Conservation (phyloP, 2,797 vertebrate genomes). For the Gymnoscopelus braueri region DNA sequence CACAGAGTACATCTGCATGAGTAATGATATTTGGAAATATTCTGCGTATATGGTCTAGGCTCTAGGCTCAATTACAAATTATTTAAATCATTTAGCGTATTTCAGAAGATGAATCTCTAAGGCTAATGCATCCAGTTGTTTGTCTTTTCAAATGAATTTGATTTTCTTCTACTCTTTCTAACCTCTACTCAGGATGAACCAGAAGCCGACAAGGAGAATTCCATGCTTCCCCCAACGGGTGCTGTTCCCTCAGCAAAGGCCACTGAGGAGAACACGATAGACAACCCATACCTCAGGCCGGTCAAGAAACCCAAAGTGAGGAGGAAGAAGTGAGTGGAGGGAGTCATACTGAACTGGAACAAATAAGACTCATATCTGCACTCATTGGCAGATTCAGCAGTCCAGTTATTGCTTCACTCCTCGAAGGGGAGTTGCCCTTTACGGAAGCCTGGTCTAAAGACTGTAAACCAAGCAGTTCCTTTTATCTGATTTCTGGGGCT, state of each 20-base stretch:
- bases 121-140: neutral
- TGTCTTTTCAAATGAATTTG: neutral
- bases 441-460: neutral
- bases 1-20: too few species aligned
- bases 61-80: too few species aligned
- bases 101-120: neutral
- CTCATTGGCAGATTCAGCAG: conserved; percentile 24
- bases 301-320: conserved; percentile 99
- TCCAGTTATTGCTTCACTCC: conserved; percentile 14
- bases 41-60: too few species aligned
- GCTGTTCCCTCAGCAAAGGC: conserved; percentile 84
- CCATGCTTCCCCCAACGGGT: conserved; percentile 87
- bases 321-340: conserved; percentile 90
- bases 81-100: neutral
- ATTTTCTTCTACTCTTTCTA: neutral
- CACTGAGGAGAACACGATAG: conserved; percentile 91
- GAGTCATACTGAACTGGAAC: neutral
- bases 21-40: neutral
- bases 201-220: conserved; percentile 92
- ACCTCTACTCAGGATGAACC: conserved; percentile 87
- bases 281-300: conserved; percentile 95
- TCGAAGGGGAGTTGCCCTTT: neutral
- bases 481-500: neutral
- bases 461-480: conserved; percentile 17
- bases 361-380: conserved; percentile 21